phyloP scores from a whole-genome alignment of 2,113 vertebrate species.

The Progne subis region DNA sequence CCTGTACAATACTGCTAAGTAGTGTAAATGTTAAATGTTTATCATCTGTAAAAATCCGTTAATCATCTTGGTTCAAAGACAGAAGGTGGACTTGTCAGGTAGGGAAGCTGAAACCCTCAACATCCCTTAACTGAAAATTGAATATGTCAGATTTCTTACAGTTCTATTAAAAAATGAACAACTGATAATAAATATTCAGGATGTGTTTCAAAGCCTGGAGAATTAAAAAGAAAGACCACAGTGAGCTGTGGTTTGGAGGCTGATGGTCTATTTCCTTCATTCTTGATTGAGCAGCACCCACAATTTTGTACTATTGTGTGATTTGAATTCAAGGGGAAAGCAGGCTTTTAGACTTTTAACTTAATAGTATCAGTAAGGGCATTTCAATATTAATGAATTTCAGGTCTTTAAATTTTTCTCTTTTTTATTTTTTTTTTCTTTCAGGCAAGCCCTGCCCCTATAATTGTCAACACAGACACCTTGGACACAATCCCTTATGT shows the following conservation, averaged over 20 bases:
- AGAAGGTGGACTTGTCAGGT: neutral
- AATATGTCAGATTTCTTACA: neutral
- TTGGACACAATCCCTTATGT: constrained; percentile 95
- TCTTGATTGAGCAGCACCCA: neutral
- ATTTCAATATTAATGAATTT: neutral
- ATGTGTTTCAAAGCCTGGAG: neutral
- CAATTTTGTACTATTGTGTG: neutral
- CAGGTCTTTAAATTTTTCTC: neutral
- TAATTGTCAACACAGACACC: constrained; percentile 97
- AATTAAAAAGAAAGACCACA: neutral
- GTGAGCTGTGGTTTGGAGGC: neutral
- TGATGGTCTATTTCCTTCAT: neutral
- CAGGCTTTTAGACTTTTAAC: neutral
- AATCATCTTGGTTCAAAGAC: neutral
- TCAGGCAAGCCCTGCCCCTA: constrained; percentile 94
- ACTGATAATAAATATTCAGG: neutral
- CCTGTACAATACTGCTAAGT: neutral
- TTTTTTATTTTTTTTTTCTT: neutral
- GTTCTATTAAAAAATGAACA: neutral
- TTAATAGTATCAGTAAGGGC: neutral
- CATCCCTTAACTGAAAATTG: neutral
- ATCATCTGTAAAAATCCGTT: neutral
- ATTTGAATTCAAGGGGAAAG: neutral
- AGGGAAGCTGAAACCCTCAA: neutral
- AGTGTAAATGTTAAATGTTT: neutral